Evolutionary conservation across 2,888 invertebrate genomes (phyloP), one percentile per base, ranked within the genome.

Genomic region (Tenodera sinensis): DNA sequence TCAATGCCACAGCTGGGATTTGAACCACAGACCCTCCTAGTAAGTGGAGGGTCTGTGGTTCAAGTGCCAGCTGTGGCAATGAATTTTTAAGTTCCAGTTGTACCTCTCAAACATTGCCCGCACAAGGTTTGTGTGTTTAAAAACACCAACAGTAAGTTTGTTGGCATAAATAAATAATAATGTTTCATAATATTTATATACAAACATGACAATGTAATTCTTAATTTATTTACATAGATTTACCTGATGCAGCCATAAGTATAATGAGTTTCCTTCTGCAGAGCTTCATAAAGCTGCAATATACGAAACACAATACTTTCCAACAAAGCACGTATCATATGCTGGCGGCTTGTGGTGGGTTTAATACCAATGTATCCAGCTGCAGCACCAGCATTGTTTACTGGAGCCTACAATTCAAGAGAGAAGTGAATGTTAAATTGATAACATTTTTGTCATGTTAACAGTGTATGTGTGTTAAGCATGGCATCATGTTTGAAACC

Each of bases 221-320:
- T 42, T 1, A 42, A 42, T 42, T 42, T 42, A 12, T 42, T 42
- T 42, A 42, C 12, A 12, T 42, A 71, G 15, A 6, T 90, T 91
- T 93, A 97, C 97, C 95, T 95, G 91, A 97, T 95, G 88, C 93
- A 93, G 83, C 93, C 92, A 84, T 96, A 95, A 1, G 93, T 92
- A 91, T 95, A 95, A 90, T 94, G 93, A 0, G 96, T 96, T 93
- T 98, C 98, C 0, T 94, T 92, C 54, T 95, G 94, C n/a, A 98
- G 95, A 81, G 97, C 96, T 86, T 95, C 94, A 92, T 96, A 97
- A 27, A 98, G 94, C 91, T 98, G 96, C 28, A 96, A 95, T 54
- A 98, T 95, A 84, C 97, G 95, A 93, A 97, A 98, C 0, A 96
- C 97, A 15, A 98, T 95, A 90, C 98, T 97, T 93, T 98, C 98